A percentile compares a stretch with the other conserved stretches of the same genome.
phyloP scores from a whole-genome alignment of 2,888 invertebrate genomes.

The Phortica magna region DNA sequence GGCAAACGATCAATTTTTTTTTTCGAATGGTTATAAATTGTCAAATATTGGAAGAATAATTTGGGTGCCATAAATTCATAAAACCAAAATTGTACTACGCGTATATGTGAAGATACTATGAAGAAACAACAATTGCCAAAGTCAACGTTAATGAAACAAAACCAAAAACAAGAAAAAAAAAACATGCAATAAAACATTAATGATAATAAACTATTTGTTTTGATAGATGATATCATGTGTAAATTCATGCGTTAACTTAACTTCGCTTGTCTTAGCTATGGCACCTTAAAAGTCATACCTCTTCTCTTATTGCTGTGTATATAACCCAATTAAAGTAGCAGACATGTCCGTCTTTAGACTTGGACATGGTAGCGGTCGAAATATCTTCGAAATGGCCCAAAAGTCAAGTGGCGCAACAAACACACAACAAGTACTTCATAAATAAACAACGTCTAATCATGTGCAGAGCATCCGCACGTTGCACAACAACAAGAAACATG shows the following conservation, averaged over 20 bases:
- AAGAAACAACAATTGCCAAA: conserved; percentile 5
- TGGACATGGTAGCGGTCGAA: neutral
- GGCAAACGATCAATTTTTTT: conserved; percentile 33
- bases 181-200: conserved; percentile 26
- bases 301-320: conserved; percentile 39
- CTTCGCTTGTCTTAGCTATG: neutral
- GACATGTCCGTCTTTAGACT: neutral
- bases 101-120: conserved; percentile 1
- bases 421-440: conserved; percentile 47
- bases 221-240: conserved; percentile 56
- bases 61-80: conserved; percentile 67
- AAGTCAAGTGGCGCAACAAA: conserved; percentile 43
- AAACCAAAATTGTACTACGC: conserved; percentile 39
- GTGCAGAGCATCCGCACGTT: neutral
- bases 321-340: conserved; percentile 56
- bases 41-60: conserved; percentile 67
- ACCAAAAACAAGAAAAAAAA: conserved; percentile 36
- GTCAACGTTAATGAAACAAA: neutral
- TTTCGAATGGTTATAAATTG: conserved; percentile 61
- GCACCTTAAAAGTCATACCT: neutral
- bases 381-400: conserved; percentile 38
- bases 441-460: conserved; percentile 38
- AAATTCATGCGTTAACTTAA: conserved; percentile 29
- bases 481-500: neutral
- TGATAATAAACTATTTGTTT: conserved; percentile 49